A percentile compares a stretch with the other conserved stretches of the same genome.
phyloP scores from a whole-genome alignment of 1,140 invertebrate species.

The Pollicipes pollicipes region DNA sequence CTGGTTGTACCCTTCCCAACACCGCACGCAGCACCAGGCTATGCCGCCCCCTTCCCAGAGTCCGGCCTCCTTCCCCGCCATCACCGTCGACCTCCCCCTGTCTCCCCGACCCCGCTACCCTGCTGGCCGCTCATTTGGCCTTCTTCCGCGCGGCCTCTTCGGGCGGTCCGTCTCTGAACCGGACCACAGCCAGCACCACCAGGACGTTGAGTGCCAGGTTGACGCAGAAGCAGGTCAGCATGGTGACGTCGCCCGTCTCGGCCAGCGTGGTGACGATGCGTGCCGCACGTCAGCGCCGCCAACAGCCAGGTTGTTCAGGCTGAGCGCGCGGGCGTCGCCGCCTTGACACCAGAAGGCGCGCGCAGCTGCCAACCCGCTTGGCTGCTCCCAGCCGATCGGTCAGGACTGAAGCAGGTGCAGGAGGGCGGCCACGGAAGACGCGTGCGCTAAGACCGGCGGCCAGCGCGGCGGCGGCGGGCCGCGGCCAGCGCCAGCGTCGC shows the following conservation, averaged over 20 bases:
- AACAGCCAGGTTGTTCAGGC: background rate
- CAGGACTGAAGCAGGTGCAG: background rate
- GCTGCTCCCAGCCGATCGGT: background rate
- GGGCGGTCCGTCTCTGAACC: background rate
- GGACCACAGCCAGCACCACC: background rate
- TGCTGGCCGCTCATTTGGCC: no score
- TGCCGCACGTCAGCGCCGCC: background rate
- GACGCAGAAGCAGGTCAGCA: background rate
- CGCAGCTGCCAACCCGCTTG: background rate
- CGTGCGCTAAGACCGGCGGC: background rate
- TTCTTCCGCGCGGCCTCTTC: background rate
- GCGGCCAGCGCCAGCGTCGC: no score
- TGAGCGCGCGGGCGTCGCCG: background rate
- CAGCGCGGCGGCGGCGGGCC: background rate
- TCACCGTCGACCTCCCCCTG: no score
- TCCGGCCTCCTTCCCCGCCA: no score
- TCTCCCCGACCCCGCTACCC: no score
- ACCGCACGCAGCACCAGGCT: no score
- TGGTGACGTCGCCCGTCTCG: background rate
- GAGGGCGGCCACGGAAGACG: background rate
- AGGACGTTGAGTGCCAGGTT: background rate
- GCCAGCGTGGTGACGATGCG: background rate
- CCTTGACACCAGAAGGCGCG: background rate
- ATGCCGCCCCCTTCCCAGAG: no score
- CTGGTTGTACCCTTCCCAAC: no score